These are phyloP conservation scores for Coptodon bakossiorum DNA, from an alignment of 2,113 vertebrate species.

Conservation along the genomic window DNA sequence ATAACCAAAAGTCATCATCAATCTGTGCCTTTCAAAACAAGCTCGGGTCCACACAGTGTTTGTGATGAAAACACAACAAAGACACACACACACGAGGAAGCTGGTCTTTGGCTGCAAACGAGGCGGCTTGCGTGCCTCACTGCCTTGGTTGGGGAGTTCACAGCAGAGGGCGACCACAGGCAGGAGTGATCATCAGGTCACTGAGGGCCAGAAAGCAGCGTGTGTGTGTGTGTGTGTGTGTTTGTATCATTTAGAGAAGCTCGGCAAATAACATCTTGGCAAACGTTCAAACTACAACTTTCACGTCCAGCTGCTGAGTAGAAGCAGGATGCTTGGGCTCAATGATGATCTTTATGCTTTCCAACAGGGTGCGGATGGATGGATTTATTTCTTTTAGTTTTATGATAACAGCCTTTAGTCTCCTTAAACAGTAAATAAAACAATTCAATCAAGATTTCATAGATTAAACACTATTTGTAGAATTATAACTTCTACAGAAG, in stretches of 20 bases:
- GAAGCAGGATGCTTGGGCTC: neutral
- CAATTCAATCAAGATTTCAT: neutral
- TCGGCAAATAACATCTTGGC: constrained; percentile 30
- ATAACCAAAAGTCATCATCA: constrained; percentile 20
- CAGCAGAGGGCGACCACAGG: constrained; percentile 11
- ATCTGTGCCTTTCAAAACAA: constrained; percentile 39
- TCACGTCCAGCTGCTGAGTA: constrained; percentile 25
- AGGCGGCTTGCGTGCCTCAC: constrained; percentile 19
- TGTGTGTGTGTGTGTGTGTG: neutral
- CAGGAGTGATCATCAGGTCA: constrained; percentile 28
- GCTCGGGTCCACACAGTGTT: neutral
- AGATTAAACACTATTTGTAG: neutral
- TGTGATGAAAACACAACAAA: neutral
- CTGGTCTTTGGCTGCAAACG: neutral
- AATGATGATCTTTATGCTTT: neutral
- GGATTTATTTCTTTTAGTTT: neutral
- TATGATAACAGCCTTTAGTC: neutral
- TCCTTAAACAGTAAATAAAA: neutral
- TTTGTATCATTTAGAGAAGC: constrained; percentile 36
- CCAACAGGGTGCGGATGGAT: neutral
- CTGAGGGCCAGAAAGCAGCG: neutral
- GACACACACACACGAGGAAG: neutral
- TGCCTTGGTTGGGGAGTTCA: neutral
- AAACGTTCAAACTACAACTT: constrained; percentile 7
- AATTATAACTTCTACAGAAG: neutral